phyloP scores from a whole-genome alignment of 1,140 invertebrate genomes.

The Zaprionus davidi region DNA sequence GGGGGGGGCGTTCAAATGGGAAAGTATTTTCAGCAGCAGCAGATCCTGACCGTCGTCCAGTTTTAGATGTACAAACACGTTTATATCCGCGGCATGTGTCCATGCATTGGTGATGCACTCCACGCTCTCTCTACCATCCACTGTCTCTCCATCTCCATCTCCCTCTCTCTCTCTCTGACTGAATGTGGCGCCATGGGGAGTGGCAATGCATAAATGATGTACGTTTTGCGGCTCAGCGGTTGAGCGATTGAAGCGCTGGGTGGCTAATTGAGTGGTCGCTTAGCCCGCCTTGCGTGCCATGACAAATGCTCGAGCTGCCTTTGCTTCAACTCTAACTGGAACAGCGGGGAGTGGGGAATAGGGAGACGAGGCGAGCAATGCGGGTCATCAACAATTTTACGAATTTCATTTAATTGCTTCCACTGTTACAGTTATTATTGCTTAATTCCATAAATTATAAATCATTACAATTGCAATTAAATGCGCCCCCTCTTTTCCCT shows the following conservation, averaged over 20 bases:
- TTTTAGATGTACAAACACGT: slow-evolving; percentile 18
- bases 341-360: background rate
- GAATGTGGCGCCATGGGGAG: background rate
- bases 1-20: background rate
- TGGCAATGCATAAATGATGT: slow-evolving; percentile 40
- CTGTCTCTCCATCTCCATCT: background rate
- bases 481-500: background rate
- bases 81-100: slow-evolving; percentile 4
- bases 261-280: slow-evolving; percentile 38
- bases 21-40: background rate
- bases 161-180: background rate
- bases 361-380: background rate
- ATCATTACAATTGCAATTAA: slow-evolving; percentile 68
- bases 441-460: slow-evolving; percentile 73
- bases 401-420: slow-evolving; percentile 38
- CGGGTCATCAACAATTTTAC: background rate
- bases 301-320: slow-evolving; percentile 8
- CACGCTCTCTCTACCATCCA: background rate
- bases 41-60: background rate
- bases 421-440: slow-evolving; percentile 16
- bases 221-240: slow-evolving; percentile 24
- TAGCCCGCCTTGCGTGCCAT: slow-evolving; percentile 15
- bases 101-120: slow-evolving; percentile 39
- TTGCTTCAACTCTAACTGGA: background rate
- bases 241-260: slow-evolving; percentile 5